Evolutionary conservation across 1,140 invertebrate genomes (phyloP).

Genomic region (Zaprionus capensis): DNA sequence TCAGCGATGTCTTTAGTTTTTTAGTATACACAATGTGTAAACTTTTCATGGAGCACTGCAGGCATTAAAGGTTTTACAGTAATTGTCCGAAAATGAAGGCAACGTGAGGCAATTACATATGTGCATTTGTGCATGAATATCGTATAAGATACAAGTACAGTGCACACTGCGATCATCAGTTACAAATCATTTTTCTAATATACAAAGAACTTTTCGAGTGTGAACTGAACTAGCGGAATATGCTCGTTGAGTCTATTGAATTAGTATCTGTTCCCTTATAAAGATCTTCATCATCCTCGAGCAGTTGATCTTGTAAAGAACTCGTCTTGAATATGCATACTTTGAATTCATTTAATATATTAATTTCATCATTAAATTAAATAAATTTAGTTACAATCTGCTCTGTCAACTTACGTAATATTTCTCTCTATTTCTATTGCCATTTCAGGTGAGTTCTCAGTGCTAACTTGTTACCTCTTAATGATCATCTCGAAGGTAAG

Average conservation of each 20-base stretch:
- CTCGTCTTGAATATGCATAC: no score
- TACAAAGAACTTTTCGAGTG: not conserved
- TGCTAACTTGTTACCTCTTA: constrained; percentile 26
- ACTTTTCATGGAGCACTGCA: constrained; percentile 24
- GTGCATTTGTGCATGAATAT: not conserved
- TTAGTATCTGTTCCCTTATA: no score
- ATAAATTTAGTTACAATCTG: constrained; percentile 7
- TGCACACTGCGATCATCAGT: no score
- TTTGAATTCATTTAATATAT: not conserved
- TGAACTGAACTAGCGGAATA: not conserved
- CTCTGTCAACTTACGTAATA: constrained; percentile 38
- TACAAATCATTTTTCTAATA: not conserved
- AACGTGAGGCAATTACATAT: constrained; percentile 9
- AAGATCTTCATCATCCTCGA: no score
- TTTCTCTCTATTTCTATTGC: constrained; percentile 15
- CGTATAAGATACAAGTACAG: no score
- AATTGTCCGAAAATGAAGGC: constrained; percentile 29
- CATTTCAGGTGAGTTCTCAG: constrained; percentile 66
- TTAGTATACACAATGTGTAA: constrained; percentile 47
- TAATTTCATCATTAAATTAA: not conserved
- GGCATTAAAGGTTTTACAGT: not conserved
- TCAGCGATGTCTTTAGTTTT: constrained; percentile 3
- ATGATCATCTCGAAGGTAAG: constrained; percentile 46
- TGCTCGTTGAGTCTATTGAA: no score
- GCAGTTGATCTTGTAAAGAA: no score